Conservation (phyloP, 1,140 invertebrate species). For the Leptonema lineaticorne region DNA sequence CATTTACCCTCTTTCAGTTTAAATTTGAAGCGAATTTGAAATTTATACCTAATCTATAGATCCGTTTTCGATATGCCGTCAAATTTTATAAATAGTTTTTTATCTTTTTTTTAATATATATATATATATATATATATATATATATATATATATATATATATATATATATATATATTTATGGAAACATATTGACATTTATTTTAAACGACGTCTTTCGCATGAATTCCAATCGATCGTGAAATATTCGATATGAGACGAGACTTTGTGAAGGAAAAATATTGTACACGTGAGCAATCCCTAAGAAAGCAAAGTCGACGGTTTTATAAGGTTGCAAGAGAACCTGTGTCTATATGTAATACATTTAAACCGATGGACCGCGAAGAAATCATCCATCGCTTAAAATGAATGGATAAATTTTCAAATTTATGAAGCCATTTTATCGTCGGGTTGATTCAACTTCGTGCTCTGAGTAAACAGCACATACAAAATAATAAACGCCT, state of each 20-base stretch:
- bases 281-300: neutral
- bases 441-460: neutral
- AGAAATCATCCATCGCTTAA: slow-evolving; percentile 6
- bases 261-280: slow-evolving; percentile 9
- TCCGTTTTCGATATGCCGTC: neutral
- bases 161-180: neutral
- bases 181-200: neutral
- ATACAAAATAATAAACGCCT: slow-evolving; percentile 28
- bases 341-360: neutral
- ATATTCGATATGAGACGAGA: neutral
- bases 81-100: neutral
- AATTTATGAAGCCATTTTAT: slow-evolving; percentile 17
- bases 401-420: slow-evolving; percentile 8
- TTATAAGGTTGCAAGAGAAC: neutral
- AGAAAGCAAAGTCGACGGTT: slow-evolving; percentile 6
- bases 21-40: slow-evolving; percentile 21
- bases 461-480: slow-evolving; percentile 9
- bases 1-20: slow-evolving; percentile 4
- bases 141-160: neutral
- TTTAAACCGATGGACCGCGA: slow-evolving; percentile 1
- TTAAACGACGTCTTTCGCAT: neutral
- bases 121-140: neutral
- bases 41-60: slow-evolving; percentile 10
- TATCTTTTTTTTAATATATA: neutral
- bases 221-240: neutral